A percentile compares a stretch with the other conserved stretches of the same genome.
phyloP scores from a whole-genome alignment of 64 coral and sea anemone species.

The Dendrophyllia cribrosa region DNA sequence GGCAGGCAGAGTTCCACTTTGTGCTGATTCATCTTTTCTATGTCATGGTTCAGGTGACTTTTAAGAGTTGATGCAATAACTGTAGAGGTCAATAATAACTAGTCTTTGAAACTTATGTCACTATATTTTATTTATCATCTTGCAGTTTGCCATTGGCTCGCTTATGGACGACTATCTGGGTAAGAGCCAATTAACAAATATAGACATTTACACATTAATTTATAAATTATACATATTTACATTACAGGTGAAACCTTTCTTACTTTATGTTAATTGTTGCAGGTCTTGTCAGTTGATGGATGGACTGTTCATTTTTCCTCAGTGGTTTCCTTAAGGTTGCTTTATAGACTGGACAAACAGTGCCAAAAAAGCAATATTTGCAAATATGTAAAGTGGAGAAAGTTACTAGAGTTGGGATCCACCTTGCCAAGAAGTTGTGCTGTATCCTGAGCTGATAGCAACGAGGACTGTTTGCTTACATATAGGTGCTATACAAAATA shows the following conservation, averaged over 20 bases:
- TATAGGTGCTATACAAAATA: too few relatives aligned
- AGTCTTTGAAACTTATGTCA: not conserved
- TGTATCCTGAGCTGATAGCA: too few relatives aligned
- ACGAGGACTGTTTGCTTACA: too few relatives aligned
- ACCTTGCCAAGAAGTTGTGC: too few relatives aligned
- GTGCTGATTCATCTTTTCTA: too few relatives aligned
- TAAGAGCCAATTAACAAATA: conserved; percentile 19
- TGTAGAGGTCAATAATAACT: not conserved
- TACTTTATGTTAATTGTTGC: not conserved
- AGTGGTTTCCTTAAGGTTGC: not conserved
- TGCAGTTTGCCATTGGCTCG: conserved; percentile 91
- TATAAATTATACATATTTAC: too few relatives aligned
- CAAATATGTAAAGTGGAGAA: too few relatives aligned
- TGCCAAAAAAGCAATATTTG: too few relatives aligned
- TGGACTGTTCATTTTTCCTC: not conserved
- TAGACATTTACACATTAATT: not conserved
- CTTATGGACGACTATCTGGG: conserved; percentile 93
- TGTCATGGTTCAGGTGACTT: too few relatives aligned
- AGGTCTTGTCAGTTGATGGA: conserved; percentile 43
- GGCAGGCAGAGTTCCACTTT: too few relatives aligned
- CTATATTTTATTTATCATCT: not conserved
- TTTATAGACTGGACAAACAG: too few relatives aligned
- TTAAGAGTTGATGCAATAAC: not conserved
- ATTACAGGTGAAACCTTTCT: not conserved
- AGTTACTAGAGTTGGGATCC: too few relatives aligned